A percentile compares a stretch with the other conserved stretches of the same genome.
Conservation (phyloP, 2,888 invertebrate genomes). For the Xestia ashworthii region DNA sequence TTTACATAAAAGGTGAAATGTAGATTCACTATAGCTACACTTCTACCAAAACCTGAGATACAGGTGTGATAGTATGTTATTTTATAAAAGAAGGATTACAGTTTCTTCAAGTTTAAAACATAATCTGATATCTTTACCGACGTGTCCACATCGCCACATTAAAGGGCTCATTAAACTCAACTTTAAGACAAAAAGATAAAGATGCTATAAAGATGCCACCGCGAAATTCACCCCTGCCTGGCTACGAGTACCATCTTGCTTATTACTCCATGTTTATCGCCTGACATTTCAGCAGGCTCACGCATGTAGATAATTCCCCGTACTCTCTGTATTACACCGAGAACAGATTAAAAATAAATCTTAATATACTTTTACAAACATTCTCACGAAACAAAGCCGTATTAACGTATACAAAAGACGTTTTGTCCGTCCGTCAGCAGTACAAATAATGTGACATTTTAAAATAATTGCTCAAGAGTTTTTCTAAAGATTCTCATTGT, state of each 20-base stretch:
- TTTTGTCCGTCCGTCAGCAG: conserved; percentile 59
- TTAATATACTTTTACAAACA: conserved; percentile 55
- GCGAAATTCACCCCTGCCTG: conserved; percentile 47
- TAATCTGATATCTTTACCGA: conserved; percentile 26
- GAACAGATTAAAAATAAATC: conserved; percentile 66
- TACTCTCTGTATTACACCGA: conserved; percentile 38
- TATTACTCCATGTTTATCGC: conserved; percentile 54
- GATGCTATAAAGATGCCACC: conserved; percentile 53
- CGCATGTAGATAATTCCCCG: conserved; percentile 52
- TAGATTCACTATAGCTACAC: background rate
- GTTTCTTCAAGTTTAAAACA: conserved; percentile 4
- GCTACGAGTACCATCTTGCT: conserved; percentile 42
- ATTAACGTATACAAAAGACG: conserved; percentile 59
- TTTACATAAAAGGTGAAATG: background rate
- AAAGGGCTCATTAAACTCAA: conserved; percentile 48
- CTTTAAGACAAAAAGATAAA: conserved; percentile 41
- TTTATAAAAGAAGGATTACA: background rate
- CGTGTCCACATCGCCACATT: conserved; percentile 45
- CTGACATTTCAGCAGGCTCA: conserved; percentile 56
- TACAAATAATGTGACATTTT: conserved; percentile 79
- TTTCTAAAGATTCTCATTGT: conserved; percentile 68
- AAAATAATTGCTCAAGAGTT: conserved; percentile 73
- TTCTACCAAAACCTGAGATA: background rate
- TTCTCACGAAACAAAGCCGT: conserved; percentile 73
- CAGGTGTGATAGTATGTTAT: background rate